Base-by-base conservation (phyloP, 2,797 vertebrate species). In the Hyperoplus immaculatus region DNA sequence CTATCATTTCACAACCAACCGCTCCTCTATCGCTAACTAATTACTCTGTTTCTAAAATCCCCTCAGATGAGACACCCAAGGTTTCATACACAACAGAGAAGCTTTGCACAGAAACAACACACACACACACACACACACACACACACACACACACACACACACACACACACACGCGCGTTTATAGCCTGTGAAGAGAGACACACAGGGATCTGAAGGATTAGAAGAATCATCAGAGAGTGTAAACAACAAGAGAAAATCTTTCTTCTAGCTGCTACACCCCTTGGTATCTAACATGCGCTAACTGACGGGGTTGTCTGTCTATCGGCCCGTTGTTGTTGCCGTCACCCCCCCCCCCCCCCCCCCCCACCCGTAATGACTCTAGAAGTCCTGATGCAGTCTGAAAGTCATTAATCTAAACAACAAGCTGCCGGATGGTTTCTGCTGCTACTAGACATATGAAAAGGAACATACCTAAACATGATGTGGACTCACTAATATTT, bases 1-100 rank as follows among this genome's bases (percentile, higher is more conserved):
- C 81, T 91, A 94, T 93, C 84, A 86, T 86, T 93, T 88, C 83
- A 85, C 80, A 29, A 77, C 75, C 89, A 83, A 90, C 85, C 64
- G 80, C 87, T 87, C 81, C 69, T 86, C 82, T 84, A 90, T 90
- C 77, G 50, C 90, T 58, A 92, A 92, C 91, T 92, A 93, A 94
- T 94, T 93, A 94, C 88, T 89, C 75, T 41, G 80, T 86, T 92
- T 75, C 82, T 67, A 62, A 92, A 93, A 92, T 91, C 88, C 85
- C 29, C 78, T 88, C 83, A 82, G 84, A 93, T 81, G 89, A 91
- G 80, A 78, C 79, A 43, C 71, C 5, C 0, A 75, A 63, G 65
- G 86, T 82, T 91, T 81, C 69, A 73, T 2, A 66, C 36, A 65
- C 87, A 84, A 90, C 66, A 83, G 73, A 60, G 66, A 77, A 36